Percentiles rank a stretch among this genome's conserved stretches.
Conservation (phyloP, 2,797 vertebrate genomes). For the Peromyscus eremicus region DNA sequence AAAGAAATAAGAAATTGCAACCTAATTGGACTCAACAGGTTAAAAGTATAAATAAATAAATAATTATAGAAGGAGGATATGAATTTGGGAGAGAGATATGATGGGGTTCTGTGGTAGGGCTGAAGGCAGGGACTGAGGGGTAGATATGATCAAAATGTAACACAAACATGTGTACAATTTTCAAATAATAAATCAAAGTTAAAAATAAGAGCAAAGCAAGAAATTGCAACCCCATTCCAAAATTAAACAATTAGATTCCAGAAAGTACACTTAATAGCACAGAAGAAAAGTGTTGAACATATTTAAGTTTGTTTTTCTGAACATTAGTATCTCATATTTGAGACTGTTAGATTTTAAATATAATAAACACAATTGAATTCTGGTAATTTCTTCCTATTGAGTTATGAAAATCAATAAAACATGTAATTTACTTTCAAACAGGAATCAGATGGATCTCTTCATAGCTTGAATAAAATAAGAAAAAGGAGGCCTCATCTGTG, state of each 20-base stretch:
- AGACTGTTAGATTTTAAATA: constrained; percentile 32
- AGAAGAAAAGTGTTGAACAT: constrained; percentile 63
- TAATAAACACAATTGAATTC: constrained; percentile 27
- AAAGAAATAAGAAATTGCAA: constrained; percentile 8
- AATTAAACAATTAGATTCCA: constrained; percentile 21
- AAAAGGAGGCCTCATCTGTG: background rate
- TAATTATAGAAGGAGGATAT: background rate
- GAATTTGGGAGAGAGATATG: background rate
- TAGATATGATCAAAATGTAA: background rate
- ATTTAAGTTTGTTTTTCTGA: background rate
- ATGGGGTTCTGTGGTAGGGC: background rate
- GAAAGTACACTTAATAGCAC: constrained; percentile 71
- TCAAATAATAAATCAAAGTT: background rate
- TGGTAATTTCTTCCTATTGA: constrained; percentile 1
- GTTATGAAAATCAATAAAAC: constrained; percentile 17
- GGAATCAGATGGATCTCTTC: background rate
- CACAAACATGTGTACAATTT: background rate
- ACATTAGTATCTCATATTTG: background rate
- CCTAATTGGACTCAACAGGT: background rate
- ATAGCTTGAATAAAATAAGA: background rate
- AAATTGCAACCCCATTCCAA: constrained; percentile 54
- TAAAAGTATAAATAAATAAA: background rate
- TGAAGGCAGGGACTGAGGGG: background rate
- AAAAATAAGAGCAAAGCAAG: background rate
- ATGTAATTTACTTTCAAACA: constrained; percentile 29